A percentile compares a stretch with the other conserved stretches of the same genome.
These are phyloP conservation scores for Chrysolina americana DNA, from an alignment of 2,888 invertebrate species.

Conservation along the genomic window DNA sequence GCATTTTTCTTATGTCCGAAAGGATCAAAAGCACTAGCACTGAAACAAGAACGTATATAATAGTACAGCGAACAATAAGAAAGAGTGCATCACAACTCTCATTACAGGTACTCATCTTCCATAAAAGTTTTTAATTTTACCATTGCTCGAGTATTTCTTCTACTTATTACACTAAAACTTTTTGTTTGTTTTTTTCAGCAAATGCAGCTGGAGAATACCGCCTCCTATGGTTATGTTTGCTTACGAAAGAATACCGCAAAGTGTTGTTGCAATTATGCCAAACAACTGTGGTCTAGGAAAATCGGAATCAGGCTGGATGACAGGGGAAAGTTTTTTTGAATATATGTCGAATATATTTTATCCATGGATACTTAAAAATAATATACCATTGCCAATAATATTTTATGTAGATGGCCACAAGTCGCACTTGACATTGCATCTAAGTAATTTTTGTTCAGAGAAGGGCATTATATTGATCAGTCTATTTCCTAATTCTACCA, in stretches of 20 bases:
- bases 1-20: no score
- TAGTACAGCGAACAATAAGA: no score
- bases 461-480: constrained; percentile 7
- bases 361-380: neutral
- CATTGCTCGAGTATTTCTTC: no score
- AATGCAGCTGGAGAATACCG: constrained; percentile 26
- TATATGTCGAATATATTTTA: neutral
- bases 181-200: neutral
- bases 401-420: constrained; percentile 28
- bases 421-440: constrained; percentile 31
- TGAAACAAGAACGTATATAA: no score
- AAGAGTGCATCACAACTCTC: no score
- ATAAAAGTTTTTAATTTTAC: no score
- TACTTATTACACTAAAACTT: no score
- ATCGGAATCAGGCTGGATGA: neutral
- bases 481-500: neutral
- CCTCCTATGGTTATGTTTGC: constrained; percentile 25
- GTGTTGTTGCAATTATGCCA: neutral
- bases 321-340: neutral
- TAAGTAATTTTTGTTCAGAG: neutral
- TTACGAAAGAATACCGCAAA: neutral
- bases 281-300: neutral
- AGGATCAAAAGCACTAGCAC: no score
- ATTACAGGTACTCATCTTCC: no score
- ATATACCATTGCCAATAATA: constrained; percentile 13